A percentile compares a stretch with the other conserved stretches of the same genome.
phyloP scores from a whole-genome alignment of 2,797 vertebrate genomes.

The Acanthopagrus latus region DNA sequence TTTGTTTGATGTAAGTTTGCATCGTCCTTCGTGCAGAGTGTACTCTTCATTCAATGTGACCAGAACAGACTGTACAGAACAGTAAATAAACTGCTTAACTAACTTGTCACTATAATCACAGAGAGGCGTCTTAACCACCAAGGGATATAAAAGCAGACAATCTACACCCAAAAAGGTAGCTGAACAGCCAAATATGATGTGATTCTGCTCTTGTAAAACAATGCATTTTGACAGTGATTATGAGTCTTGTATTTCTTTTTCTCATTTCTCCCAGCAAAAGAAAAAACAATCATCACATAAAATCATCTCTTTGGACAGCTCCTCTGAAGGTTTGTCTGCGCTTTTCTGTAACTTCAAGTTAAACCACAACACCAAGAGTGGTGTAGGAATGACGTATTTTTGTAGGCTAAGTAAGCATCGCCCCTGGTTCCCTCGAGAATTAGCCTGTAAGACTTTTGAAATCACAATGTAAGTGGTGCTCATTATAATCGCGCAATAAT shows the following conservation, averaged over 20 bases:
- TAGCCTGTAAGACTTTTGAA: no score
- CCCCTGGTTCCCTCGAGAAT: no score
- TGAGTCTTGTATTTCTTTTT: background rate
- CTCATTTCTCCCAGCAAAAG: constrained; percentile 1
- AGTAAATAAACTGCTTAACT: background rate
- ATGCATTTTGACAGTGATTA: background rate
- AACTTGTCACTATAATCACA: constrained; percentile 13
- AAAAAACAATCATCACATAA: background rate
- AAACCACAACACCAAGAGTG: background rate
- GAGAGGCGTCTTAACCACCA: constrained; percentile 7
- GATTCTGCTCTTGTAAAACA: background rate
- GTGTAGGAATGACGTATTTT: no score
- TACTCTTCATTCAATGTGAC: background rate
- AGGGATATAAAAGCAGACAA: background rate
- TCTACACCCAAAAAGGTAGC: background rate
- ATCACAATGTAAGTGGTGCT: no score
- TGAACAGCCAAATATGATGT: background rate
- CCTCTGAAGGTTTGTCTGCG: constrained; percentile 48
- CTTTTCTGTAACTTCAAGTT: background rate
- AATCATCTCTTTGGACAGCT: background rate
- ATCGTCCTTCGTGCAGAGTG: no score
- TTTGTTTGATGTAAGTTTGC: constrained; percentile 58
- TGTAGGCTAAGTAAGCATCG: no score
- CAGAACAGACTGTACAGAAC: background rate
- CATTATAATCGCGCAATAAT: no score